Base-by-base conservation (phyloP, 2,113 vertebrate species). In the Dromaius novaehollandiae region DNA sequence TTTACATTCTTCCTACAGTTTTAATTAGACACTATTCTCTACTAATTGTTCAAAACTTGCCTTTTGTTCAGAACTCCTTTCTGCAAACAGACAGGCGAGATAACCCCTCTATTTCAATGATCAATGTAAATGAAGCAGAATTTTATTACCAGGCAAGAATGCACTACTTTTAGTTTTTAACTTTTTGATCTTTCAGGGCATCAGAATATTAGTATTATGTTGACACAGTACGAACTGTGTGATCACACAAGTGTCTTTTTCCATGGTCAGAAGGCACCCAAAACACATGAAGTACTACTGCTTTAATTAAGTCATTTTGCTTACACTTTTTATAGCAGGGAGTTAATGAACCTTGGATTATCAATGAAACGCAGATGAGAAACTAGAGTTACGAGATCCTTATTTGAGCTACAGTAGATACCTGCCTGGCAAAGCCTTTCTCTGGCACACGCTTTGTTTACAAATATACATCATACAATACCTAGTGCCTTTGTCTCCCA, bases 401-500 rank as follows among this genome's bases (percentile, higher is more conserved):
- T 40, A 9, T 13, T 19, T 1, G 26, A 7, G 19, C 40, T 24
- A 42, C 42, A 20, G 42, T 1, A 42, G 60, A 30, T 28, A 21
- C 44, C 38, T 61, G 63, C 46, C 38, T 19, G 34, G 64, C 13
- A 25, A 34, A 61, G 73, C 26, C 70, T 8, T 22, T 21, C 9
- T 13, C 71, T 7, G 46, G n/a, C 63, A 50, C 71, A 3, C 7
- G 3, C 8, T 17, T 60, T n/a, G 38, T 34, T 38, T 26, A 34
- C 20, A 22, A 4, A 28, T 6, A 38, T 4, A 4, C 5, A 32
- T 5, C 9, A 3, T 1, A 7, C 2, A 5, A 11, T 11, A 30
- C 36, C 11, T 15, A 7, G 14, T 3, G 17, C 32, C 56, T 32
- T 19, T 34, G 56, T 19, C 30, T 34, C 56, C 55, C 56, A 11